These are phyloP conservation scores for Euplexia lucipara DNA, from an alignment of 2,888 invertebrate species.

Conservation along the genomic window DNA sequence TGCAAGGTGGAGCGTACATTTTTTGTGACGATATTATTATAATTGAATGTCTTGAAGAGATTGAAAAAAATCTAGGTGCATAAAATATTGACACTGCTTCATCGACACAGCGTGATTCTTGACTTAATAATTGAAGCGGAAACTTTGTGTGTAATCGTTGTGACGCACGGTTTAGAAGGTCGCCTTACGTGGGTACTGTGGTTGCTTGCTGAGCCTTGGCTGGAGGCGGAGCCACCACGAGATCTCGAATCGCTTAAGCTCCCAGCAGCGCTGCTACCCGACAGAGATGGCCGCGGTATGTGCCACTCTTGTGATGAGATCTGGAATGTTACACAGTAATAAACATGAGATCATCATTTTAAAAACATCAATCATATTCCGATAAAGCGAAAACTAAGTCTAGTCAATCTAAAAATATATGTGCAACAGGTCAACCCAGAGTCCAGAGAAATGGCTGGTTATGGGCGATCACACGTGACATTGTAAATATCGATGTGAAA, in stretches of 20 bases:
- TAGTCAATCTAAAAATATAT: neutral
- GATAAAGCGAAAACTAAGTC: neutral
- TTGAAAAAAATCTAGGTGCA: constrained; percentile 39
- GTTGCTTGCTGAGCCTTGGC: constrained; percentile 92
- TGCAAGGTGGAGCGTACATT: constrained; percentile 9
- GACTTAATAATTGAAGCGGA: constrained; percentile 62
- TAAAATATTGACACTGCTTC: constrained; percentile 39
- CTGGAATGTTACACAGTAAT: constrained; percentile 72
- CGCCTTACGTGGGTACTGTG: constrained; percentile 95
- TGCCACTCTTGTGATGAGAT: constrained; percentile 92
- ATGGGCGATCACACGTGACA: neutral
- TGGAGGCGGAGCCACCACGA: constrained; percentile 92
- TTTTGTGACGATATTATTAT: constrained; percentile 38
- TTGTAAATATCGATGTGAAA: constrained; percentile 13
- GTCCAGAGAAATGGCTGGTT: neutral
- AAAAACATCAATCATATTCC: neutral
- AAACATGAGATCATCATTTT: constrained; percentile 18
- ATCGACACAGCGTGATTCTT: constrained; percentile 51
- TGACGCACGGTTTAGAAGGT: constrained; percentile 65
- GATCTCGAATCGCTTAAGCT: constrained; percentile 84
- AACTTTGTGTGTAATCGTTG: constrained; percentile 57
- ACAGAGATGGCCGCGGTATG: constrained; percentile 95
- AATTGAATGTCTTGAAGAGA: constrained; percentile 34
- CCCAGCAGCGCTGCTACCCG: constrained; percentile 84
- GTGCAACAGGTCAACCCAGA: too few relatives aligned